Percentiles rank a stretch among this genome's conserved stretches.
These are phyloP conservation scores for Spinus pinus DNA, from an alignment of 2,797 vertebrate species.

Conservation along the genomic window DNA sequence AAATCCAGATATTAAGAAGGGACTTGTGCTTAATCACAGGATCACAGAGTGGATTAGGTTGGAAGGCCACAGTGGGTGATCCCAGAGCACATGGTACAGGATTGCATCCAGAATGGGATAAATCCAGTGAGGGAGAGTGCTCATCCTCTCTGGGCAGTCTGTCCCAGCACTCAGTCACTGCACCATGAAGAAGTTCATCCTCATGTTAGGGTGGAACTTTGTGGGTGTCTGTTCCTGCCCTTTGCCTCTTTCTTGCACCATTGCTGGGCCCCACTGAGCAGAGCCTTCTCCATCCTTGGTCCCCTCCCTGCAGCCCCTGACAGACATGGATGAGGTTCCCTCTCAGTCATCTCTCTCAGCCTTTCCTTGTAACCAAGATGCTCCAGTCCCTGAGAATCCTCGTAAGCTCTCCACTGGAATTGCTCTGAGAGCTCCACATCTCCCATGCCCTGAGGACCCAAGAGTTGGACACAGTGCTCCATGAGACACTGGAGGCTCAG, in stretches of 20 bases:
- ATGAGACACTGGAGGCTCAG: accelerated
- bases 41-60: neutral
- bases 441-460: neutral
- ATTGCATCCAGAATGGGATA: no score
- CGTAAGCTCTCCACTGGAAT: neutral
- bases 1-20: neutral
- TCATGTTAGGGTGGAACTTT: no score
- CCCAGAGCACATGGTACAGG: neutral
- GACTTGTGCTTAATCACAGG: accelerated
- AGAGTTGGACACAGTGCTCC: neutral
- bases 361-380: accelerated
- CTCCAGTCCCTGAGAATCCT: no score
- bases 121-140: neutral
- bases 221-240: neutral
- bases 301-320: neutral
- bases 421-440: neutral
- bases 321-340: accelerated
- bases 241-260: accelerated
- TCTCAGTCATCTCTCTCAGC: accelerated
- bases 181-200: neutral
- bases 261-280: accelerated
- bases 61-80: neutral
- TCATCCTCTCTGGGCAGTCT: no score
- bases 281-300: no score
- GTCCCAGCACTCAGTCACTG: neutral